phyloP scores from a whole-genome alignment of 2,113 vertebrate species.

The Neofelis nebulosa region DNA sequence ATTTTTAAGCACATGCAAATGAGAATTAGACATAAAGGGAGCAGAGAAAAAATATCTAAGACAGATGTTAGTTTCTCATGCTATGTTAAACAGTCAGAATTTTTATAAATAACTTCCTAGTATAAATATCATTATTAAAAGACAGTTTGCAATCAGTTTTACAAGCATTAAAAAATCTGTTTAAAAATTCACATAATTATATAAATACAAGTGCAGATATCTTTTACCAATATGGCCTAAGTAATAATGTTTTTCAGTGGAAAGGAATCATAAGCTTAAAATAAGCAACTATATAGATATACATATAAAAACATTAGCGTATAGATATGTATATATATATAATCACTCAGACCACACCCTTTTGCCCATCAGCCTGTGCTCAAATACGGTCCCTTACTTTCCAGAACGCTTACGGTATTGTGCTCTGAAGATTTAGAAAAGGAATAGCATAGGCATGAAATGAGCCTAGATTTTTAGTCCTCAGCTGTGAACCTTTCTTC shows the following conservation, averaged over 20 bases:
- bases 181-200: constrained; percentile 29
- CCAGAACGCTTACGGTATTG: neutral
- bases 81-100: constrained; percentile 76
- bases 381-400: neutral
- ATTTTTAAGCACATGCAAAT: constrained; percentile 82
- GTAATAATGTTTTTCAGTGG: neutral
- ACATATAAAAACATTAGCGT: neutral
- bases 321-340: neutral
- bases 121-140: constrained; percentile 60
- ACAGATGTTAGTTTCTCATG: constrained; percentile 79
- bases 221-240: neutral
- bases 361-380: neutral
- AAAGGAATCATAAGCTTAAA: neutral
- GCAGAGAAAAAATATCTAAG: constrained; percentile 75
- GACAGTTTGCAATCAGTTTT: constrained; percentile 6
- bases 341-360: neutral
- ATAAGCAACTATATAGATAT: neutral
- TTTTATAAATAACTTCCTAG: constrained; percentile 52
- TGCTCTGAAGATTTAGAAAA: neutral
- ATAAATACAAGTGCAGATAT: neutral
- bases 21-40: constrained; percentile 63
- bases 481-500: neutral
- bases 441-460: neutral
- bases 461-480: neutral
- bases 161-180: neutral